Base-by-base conservation (phyloP, 2,888 invertebrate species). In the Eupithecia pulchellata region DNA sequence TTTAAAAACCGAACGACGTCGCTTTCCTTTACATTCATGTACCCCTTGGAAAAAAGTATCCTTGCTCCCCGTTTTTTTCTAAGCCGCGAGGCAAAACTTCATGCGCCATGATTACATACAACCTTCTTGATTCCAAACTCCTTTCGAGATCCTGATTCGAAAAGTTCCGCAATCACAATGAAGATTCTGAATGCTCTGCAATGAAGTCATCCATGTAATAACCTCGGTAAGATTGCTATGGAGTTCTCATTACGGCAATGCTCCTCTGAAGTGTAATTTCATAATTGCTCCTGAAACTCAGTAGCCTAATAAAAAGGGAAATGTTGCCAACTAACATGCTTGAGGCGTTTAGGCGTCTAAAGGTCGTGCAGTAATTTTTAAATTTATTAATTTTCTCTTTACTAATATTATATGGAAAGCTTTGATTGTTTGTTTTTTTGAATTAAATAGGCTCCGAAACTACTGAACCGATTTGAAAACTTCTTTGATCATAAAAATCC, bases 181-280 rank as follows among this genome's bases (percentile, higher is more conserved):
- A n/a, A n/a, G n/a, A n/a, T n/a, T n/a, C n/a, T n/a, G n/a, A n/a
- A n/a, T n/a, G n/a, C n/a, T n/a, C n/a, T n/a, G n/a, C n/a, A n/a
- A n/a, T n/a, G 34, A 69, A 69, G 72, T 71, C 69, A 73, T 72
- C 68, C 67, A 70, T 14, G 63, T 69, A 69, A 68, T 64, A 55
- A 34, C 32, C 29, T 55, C 47, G 20, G 36, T 66, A n/a, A 66
- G 52, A 52, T 52, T 52, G 52, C 52, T 25, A 36, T 68, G 66
- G 70, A 47, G 60, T 63, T 66, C 64, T 47, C 52, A 52, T 52
- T 52, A 52, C 11, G 11, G 13, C 25, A 52, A 52, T 52, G 25
- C 52, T 52, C 52, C 57, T 27, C 29, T 29, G 13, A 68, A 64
- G 36, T 66, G 11, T 36, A 29, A 34, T 52, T 36, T 57, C 66